These are phyloP conservation scores for Eugnorisma glareosa DNA, from an alignment of 2,888 invertebrate species.

Conservation along the genomic window DNA sequence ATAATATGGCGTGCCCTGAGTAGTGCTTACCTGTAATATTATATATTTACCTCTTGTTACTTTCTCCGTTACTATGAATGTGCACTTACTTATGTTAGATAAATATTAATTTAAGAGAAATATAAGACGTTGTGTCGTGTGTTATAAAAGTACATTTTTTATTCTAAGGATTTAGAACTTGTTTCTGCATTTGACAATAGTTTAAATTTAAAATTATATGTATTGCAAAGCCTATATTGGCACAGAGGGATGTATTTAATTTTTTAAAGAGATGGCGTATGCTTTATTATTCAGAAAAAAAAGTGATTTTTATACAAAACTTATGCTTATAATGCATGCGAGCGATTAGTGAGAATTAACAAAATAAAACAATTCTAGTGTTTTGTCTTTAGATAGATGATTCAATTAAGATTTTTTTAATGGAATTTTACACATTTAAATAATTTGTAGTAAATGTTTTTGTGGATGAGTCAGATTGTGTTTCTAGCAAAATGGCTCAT, in stretches of 20 bases:
- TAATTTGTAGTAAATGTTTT: slow-evolving; percentile 56
- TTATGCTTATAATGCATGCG: slow-evolving; percentile 67
- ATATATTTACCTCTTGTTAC: slow-evolving; percentile 55
- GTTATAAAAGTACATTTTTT: slow-evolving; percentile 69
- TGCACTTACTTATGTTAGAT: slow-evolving; percentile 68
- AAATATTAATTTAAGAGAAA: slow-evolving; percentile 66
- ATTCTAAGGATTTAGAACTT: slow-evolving; percentile 67
- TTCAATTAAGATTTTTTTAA: slow-evolving; percentile 60
- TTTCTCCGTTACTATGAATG: slow-evolving; percentile 63
- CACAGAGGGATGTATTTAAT: slow-evolving; percentile 63
- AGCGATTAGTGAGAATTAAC: slow-evolving; percentile 67
- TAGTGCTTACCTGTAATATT: slow-evolving; percentile 34
- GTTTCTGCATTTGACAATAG: slow-evolving; percentile 78
- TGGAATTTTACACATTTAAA: slow-evolving; percentile 56
- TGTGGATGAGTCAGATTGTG: slow-evolving; percentile 31
- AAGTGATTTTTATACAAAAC: slow-evolving; percentile 70
- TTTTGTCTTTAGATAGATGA: slow-evolving; percentile 71
- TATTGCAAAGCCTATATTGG: slow-evolving; percentile 67
- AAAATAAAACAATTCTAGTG: slow-evolving; percentile 60
- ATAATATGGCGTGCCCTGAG: slow-evolving; percentile 36
- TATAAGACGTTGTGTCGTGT: slow-evolving; percentile 71
- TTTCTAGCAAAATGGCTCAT: slow-evolving; percentile 33
- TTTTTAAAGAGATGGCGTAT: slow-evolving; percentile 58
- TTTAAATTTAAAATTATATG: slow-evolving; percentile 69
- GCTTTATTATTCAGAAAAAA: slow-evolving; percentile 64